Percentiles rank a stretch among this genome's conserved stretches.
phyloP scores from a whole-genome alignment of 2,113 vertebrate species.

The Equus przewalskii region DNA sequence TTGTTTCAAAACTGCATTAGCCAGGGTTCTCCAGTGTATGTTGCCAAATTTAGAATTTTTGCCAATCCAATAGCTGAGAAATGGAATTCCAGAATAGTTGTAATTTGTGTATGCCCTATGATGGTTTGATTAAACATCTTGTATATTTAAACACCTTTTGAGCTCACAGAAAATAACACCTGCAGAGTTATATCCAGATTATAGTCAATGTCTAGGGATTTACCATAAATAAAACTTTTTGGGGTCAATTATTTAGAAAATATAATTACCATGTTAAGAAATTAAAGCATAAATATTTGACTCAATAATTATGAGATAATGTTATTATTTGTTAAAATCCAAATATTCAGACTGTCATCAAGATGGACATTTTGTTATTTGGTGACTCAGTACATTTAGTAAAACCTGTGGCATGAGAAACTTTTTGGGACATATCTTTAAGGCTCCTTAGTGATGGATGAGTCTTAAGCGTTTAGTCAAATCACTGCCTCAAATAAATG shows the following conservation, averaged over 20 bases:
- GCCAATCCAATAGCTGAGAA: background rate
- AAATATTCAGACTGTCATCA: background rate
- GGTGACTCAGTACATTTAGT: background rate
- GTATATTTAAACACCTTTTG: background rate
- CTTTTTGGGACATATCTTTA: background rate
- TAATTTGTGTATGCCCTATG: background rate
- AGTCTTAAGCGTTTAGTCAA: background rate
- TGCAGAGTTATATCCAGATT: background rate
- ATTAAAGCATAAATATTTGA: background rate
- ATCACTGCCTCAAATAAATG: background rate
- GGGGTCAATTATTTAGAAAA: background rate
- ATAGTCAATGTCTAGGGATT: background rate
- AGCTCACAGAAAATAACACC: background rate
- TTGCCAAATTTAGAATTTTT: background rate
- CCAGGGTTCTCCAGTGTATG: background rate
- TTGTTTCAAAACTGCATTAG: background rate
- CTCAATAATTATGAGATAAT: background rate
- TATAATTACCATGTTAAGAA: background rate
- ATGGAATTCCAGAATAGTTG: background rate
- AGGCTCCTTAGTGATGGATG: background rate
- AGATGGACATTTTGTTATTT: background rate
- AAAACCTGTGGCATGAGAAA: background rate
- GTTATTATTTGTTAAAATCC: background rate
- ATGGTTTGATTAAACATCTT: background rate
- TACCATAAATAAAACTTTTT: background rate